Base-by-base conservation (phyloP, 2,113 vertebrate species). In the Megaleporinus macrocephalus region DNA sequence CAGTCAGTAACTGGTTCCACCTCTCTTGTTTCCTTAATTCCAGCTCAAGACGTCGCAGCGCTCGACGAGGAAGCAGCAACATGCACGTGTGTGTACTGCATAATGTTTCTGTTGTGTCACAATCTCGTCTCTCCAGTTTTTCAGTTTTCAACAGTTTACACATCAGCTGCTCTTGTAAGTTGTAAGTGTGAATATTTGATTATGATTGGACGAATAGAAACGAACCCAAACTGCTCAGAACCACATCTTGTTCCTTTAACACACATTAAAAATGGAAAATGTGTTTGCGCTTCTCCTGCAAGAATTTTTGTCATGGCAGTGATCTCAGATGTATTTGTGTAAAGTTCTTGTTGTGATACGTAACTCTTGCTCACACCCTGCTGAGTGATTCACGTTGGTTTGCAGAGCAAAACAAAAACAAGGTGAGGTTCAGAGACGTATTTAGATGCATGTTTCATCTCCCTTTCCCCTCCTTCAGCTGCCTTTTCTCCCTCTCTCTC, bases 361-460 rank as follows among this genome's bases (percentile, higher is more conserved):
- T 61, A 81, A 68, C 24, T 83, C 62, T 27, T 20, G 22, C 55
- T 81, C 85, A 86, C 81, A 78, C 85, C 85, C 74, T 77, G 30
- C 78, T 9, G 69, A 41, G 73, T 86, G 82, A 86, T 78, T 86
- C 74, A 80, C 26, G 65, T 47, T 26, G 26, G 55, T 51, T 80
- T 77, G 70, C 77, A 73, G 70, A 65, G 47, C 53, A 68, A 57
- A 83, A 83, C 82, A 80, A 78, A 77, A 86, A 86, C 85, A 86
- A 86, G 75, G 82, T 81, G 81, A 80, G 78, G 78, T 72, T 69
- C 27, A n/a, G 41, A 73, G 68, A 73, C 73, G 73, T 76, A 78
- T 86, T 86, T 80, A 73, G 73, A 72, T 77, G 47, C 73, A 73
- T 55, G 27, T 66, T 68, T 79, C 76, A 72, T 47, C 53, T 53